Evolutionary conservation across 64 coral and sea anemone species (phyloP).

Genomic region (Stichodactyla mertensii): DNA sequence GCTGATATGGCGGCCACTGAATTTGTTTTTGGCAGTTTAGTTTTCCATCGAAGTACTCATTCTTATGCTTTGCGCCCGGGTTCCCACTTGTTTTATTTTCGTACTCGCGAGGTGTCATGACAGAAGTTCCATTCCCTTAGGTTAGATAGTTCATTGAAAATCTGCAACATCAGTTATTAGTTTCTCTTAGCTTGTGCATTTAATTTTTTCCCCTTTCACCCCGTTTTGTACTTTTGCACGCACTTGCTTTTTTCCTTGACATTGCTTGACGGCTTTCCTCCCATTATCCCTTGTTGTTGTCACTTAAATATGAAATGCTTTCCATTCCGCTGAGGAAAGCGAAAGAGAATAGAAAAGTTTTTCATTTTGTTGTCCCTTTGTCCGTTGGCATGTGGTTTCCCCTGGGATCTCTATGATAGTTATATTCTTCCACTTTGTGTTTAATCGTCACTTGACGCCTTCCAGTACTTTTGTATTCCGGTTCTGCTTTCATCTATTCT

Average conservation of each 20-base stretch:
- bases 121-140: conserved; percentile 15
- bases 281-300: too few relatives aligned
- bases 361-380: too few relatives aligned
- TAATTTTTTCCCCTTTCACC: background rate
- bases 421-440: too few relatives aligned
- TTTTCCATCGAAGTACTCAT: background rate
- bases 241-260: background rate
- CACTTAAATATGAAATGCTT: too few relatives aligned
- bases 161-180: background rate
- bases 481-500: too few relatives aligned
- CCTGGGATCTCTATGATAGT: too few relatives aligned
- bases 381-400: too few relatives aligned
- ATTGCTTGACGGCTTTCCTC: background rate
- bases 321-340: too few relatives aligned
- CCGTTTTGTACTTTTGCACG: background rate
- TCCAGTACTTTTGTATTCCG: too few relatives aligned
- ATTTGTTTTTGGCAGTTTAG: conserved; percentile 23
- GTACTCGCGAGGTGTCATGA: background rate
- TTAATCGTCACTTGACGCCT: too few relatives aligned
- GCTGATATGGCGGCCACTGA: background rate
- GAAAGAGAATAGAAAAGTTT: too few relatives aligned
- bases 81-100: conserved; percentile 31
- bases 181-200: background rate
- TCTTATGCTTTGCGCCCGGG: conserved; percentile 8
- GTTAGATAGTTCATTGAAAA: background rate